A percentile compares a stretch with the other conserved stretches of the same genome.
Evolutionary conservation across 2,888 invertebrate genomes (phyloP).

Genomic region (Pseudococcus jackbeardsleyi): DNA sequence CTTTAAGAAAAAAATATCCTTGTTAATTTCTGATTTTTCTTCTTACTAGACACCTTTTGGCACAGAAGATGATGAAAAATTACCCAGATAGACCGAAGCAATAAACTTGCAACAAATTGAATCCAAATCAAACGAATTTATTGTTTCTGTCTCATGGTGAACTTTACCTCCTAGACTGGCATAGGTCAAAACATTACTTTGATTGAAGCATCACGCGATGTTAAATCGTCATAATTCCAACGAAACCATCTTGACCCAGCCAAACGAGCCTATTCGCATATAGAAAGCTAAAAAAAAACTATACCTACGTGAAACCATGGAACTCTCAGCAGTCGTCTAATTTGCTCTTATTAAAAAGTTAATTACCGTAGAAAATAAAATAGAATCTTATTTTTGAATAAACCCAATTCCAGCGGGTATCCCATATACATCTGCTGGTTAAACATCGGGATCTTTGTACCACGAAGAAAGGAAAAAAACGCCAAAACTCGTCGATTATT

Average conservation of each 20-base stretch:
- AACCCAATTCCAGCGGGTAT: neutral
- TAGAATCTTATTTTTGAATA: neutral
- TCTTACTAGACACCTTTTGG: too few species aligned
- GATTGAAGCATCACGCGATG: neutral
- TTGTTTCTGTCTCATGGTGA: neutral
- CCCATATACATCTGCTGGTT: neutral
- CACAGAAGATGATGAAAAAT: too few species aligned
- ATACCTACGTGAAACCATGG: neutral
- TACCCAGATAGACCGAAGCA: too few species aligned
- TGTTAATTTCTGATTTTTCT: too few species aligned
- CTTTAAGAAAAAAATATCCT: too few species aligned
- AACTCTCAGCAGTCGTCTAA: neutral
- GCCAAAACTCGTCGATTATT: slow-evolving; percentile 10
- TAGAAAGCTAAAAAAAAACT: neutral
- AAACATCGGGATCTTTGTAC: neutral
- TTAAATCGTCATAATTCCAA: neutral
- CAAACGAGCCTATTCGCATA: neutral
- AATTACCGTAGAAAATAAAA: slow-evolving; percentile 2
- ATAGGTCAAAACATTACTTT: neutral
- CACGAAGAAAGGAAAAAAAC: neutral
- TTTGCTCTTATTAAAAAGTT: slow-evolving; percentile 9
- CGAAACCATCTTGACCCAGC: neutral
- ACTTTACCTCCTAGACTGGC: neutral
- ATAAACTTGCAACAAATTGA: too few species aligned
- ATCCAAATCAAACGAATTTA: too few species aligned